Evolutionary conservation across 2,113 vertebrate genomes (phyloP).

Genomic region (Corydoras maculifer): DNA sequence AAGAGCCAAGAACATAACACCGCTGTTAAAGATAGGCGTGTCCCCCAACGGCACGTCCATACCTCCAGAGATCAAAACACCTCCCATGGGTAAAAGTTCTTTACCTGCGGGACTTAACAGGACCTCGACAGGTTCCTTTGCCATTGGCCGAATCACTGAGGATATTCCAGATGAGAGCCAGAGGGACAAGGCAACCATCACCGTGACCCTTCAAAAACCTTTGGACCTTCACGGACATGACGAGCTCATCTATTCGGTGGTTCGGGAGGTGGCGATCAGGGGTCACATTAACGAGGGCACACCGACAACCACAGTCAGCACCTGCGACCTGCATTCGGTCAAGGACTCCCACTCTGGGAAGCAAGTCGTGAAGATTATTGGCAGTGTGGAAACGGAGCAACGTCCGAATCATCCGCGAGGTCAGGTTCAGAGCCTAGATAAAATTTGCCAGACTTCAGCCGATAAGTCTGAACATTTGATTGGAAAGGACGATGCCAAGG

Average conservation of each 20-base stretch:
- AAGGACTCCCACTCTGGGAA: conserved; percentile 71
- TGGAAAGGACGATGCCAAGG: conserved; percentile 58
- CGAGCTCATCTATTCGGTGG: conserved; percentile 91
- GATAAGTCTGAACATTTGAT: conserved; percentile 55
- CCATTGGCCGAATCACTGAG: conserved; percentile 47
- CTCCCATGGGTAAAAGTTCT: conserved; percentile 86
- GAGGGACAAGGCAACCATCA: conserved; percentile 83
- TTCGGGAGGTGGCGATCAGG: conserved; percentile 89
- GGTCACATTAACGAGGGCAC: conserved; percentile 73
- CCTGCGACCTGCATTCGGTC: conserved; percentile 79
- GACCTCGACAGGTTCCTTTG: conserved; percentile 54
- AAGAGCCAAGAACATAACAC: conserved; percentile 18
- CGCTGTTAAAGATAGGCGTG: conserved; percentile 29
- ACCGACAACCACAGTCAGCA: conserved; percentile 83
- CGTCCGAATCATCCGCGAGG: background rate
- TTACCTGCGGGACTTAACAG: conserved; percentile 41
- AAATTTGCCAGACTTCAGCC: conserved; percentile 1
- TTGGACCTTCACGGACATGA: conserved; percentile 89
- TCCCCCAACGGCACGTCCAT: conserved; percentile 60
- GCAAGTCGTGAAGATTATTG: conserved; percentile 88
- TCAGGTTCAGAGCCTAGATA: conserved; percentile 20
- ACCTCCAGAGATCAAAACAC: conserved; percentile 75
- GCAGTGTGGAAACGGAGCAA: conserved; percentile 76
- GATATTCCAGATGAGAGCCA: conserved; percentile 54
- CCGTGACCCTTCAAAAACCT: conserved; percentile 89